Percentiles rank a stretch among this genome's conserved stretches.
These are phyloP conservation scores for Drosophila azteca DNA, from an alignment of 1,140 invertebrate species.

Conservation along the genomic window DNA sequence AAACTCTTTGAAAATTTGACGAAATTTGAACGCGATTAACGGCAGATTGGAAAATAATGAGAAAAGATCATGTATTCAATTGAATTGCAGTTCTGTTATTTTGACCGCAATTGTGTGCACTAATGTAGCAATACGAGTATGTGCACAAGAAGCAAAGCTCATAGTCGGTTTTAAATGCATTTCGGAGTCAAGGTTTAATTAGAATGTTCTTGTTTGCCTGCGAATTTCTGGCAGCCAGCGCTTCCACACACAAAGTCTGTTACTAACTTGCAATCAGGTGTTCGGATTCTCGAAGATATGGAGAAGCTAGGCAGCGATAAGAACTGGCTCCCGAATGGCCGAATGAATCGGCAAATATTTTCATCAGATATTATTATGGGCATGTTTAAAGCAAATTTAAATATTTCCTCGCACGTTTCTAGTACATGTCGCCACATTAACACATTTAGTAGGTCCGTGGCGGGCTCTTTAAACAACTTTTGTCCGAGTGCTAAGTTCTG, in stretches of 20 bases:
- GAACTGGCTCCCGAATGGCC: background rate
- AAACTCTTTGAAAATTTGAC: too few species aligned
- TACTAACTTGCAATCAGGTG: constrained; percentile 4
- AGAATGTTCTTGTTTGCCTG: constrained; percentile 32
- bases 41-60: too few species aligned
- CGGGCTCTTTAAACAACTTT: constrained; percentile 13
- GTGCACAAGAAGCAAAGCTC: background rate
- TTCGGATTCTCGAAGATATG: constrained; percentile 2
- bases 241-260: constrained; percentile 14
- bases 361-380: constrained; percentile 45
- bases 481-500: constrained; percentile 39
- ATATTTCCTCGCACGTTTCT: constrained; percentile 45
- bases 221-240: background rate
- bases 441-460: constrained; percentile 13
- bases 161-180: constrained; percentile 15
- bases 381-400: constrained; percentile 42
- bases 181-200: constrained; percentile 39
- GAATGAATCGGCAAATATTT: constrained; percentile 28
- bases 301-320: constrained; percentile 20
- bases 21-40: too few species aligned
- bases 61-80: too few species aligned
- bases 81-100: too few species aligned
- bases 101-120: too few species aligned
- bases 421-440: constrained; percentile 37
- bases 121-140: too few species aligned